phyloP scores from a whole-genome alignment of 2,888 invertebrate species.

The Mythimna pallens region DNA sequence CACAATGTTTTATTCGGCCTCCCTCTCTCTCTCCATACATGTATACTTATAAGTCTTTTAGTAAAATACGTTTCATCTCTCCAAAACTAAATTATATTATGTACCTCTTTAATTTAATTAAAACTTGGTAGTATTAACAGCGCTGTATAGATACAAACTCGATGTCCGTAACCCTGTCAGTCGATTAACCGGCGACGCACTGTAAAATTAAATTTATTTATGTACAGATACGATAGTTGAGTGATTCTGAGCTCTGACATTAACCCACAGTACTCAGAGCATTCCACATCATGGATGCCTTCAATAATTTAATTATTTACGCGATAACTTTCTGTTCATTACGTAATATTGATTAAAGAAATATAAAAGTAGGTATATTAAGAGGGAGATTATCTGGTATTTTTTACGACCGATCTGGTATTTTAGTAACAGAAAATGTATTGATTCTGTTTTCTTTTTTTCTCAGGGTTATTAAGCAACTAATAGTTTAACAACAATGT shows the following conservation, averaged over 20 bases:
- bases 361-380: slow-evolving; percentile 57
- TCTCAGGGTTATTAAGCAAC: slow-evolving; percentile 39
- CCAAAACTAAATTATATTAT: neutral
- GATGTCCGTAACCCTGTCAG: slow-evolving; percentile 70
- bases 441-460: slow-evolving; percentile 18
- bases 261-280: slow-evolving; percentile 59
- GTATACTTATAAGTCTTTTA: too few relatives aligned
- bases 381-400: slow-evolving; percentile 58
- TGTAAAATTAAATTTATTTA: slow-evolving; percentile 84
- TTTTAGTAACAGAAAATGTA: slow-evolving; percentile 39
- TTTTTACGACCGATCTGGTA: slow-evolving; percentile 69
- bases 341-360: slow-evolving; percentile 65
- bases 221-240: slow-evolving; percentile 75
- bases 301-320: slow-evolving; percentile 78
- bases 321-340: slow-evolving; percentile 63
- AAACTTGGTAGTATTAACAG: slow-evolving; percentile 35
- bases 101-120: neutral
- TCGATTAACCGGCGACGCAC: slow-evolving; percentile 78
- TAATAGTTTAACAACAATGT: slow-evolving; percentile 47
- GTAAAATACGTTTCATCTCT: too few relatives aligned
- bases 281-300: slow-evolving; percentile 67
- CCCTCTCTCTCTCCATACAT: too few relatives aligned
- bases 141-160: slow-evolving; percentile 67
- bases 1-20: too few relatives aligned
- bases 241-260: slow-evolving; percentile 57